Evolutionary conservation across 2,888 invertebrate species (phyloP).

Genomic region (Pherbina coryleti): DNA sequence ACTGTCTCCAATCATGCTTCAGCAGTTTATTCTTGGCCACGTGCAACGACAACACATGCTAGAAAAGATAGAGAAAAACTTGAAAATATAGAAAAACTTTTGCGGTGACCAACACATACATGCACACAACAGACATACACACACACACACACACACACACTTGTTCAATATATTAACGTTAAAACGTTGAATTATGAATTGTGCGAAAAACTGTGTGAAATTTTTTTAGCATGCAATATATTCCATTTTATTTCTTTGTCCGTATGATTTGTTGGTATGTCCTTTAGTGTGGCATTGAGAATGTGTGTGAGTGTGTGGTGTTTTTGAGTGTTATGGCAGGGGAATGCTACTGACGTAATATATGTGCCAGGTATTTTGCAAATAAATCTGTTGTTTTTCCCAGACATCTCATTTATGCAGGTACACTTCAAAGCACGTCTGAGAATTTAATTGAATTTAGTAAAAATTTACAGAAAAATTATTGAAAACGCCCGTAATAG

Average conservation of each 20-base stretch:
- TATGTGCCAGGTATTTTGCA: neutral
- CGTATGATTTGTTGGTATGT: neutral
- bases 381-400: neutral
- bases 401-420: too few species aligned
- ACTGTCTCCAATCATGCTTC: too few species aligned
- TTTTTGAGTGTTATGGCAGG: neutral
- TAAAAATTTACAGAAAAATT: neutral
- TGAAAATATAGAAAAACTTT: too few species aligned
- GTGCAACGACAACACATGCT: too few species aligned
- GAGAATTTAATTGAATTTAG: neutral
- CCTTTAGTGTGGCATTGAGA: neutral
- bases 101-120: neutral
- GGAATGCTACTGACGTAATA: neutral
- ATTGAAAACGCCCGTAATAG: too few species aligned
- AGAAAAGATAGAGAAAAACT: too few species aligned
- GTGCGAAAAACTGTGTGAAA: constrained; percentile 23
- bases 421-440: too few species aligned
- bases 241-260: constrained; percentile 21
- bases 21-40: too few species aligned
- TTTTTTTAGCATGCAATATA: constrained; percentile 16
- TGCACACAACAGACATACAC: neutral
- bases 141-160: neutral
- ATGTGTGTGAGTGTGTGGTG: neutral
- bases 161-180: neutral
- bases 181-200: constrained; percentile 10